Percentiles rank a stretch among this genome's conserved stretches.
These are phyloP conservation scores for Drosophila cracens DNA, from an alignment of 2,888 invertebrate genomes.

Conservation along the genomic window DNA sequence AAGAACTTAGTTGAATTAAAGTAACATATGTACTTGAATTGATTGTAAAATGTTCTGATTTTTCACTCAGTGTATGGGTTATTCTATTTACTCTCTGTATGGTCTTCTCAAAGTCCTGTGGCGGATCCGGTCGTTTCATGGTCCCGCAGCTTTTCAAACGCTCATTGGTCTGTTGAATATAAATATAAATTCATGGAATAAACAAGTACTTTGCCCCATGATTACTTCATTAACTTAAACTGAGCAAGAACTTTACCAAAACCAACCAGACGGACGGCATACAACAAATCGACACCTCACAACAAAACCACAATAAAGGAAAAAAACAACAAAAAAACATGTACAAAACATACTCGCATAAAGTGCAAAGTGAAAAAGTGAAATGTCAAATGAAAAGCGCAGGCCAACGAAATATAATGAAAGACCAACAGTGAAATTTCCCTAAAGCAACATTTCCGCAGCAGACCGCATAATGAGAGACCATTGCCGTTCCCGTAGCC, in stretches of 20 bases:
- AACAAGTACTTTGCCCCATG: constrained; percentile 40
- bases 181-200: constrained; percentile 41
- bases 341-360: constrained; percentile 11
- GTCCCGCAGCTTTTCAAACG: constrained; percentile 83
- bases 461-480: constrained; percentile 83
- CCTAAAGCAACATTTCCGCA: constrained; percentile 82
- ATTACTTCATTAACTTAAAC: constrained; percentile 71
- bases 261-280: constrained; percentile 18
- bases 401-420: constrained; percentile 67
- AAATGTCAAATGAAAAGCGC: constrained; percentile 73
- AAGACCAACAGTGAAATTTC: constrained; percentile 69
- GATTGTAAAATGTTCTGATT: no score
- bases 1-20: neutral
- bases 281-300: constrained; percentile 71
- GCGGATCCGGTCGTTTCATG: constrained; percentile 84
- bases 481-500: constrained; percentile 7
- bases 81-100: constrained; percentile 84
- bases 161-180: constrained; percentile 79
- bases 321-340: constrained; percentile 17
- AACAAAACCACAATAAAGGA: constrained; percentile 47
- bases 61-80: neutral
- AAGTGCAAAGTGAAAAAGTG: constrained; percentile 48
- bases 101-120: constrained; percentile 85
- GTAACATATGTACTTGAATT: no score
- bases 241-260: constrained; percentile 24